Evolutionary conservation across 2,113 vertebrate genomes (phyloP).

Genomic region (Menura novaehollandiae): DNA sequence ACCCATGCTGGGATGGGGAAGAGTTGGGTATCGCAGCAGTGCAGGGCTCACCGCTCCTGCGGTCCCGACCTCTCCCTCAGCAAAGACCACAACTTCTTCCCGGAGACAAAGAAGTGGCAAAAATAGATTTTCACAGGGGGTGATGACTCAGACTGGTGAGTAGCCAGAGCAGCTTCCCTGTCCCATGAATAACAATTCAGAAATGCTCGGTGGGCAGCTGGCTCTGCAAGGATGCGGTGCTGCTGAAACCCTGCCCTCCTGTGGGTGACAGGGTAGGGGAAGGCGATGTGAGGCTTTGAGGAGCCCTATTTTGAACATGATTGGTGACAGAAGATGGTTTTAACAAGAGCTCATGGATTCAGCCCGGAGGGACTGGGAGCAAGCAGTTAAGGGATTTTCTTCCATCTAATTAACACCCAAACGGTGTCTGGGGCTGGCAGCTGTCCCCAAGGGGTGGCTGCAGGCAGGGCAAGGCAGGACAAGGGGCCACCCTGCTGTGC

Average conservation of each 20-base stretch:
- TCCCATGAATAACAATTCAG: neutral
- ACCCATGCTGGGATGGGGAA: neutral
- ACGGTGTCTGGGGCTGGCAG: neutral
- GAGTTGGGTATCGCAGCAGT: neutral
- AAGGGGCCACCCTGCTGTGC: neutral
- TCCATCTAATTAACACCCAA: neutral
- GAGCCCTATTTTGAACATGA: neutral
- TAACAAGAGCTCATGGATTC: neutral
- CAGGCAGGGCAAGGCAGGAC: neutral
- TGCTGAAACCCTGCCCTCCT: neutral
- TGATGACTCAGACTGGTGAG: neutral
- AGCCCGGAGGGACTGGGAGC: accelerated
- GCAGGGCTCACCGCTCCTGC: accelerated
- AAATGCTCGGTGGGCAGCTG: neutral
- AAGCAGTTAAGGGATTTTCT: neutral
- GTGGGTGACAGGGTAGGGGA: accelerated
- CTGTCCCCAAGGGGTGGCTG: neutral
- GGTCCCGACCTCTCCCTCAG: neutral
- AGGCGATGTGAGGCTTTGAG: neutral
- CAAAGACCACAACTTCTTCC: neutral
- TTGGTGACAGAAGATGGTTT: neutral
- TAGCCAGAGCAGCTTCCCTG: neutral
- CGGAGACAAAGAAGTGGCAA: neutral
- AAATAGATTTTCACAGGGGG: neutral
- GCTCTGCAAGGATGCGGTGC: accelerated